Evolutionary conservation across 2,888 invertebrate species (phyloP).

Genomic region (Malthinus seriepunctatus): DNA sequence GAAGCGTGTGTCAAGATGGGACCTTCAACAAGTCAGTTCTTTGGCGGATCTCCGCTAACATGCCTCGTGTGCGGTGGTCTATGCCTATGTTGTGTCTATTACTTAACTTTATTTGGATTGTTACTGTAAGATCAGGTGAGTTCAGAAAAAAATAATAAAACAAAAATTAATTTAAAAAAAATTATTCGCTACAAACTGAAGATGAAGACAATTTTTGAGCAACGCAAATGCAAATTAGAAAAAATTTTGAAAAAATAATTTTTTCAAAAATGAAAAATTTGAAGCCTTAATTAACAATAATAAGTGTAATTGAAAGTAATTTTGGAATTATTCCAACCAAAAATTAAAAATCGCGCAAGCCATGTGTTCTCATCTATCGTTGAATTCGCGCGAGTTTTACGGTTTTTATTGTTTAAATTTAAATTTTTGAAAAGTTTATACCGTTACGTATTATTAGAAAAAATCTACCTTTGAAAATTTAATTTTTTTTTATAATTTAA

Average conservation of each 20-base stretch:
- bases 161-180: neutral
- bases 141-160: conserved; percentile 1
- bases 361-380: neutral
- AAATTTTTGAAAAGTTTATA: too few species aligned
- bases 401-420: too few species aligned
- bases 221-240: too few species aligned
- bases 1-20: conserved; percentile 45
- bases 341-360: neutral
- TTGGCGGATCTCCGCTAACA: conserved; percentile 49
- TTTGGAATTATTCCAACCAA: neutral
- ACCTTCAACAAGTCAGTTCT: conserved; percentile 49
- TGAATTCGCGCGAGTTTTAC: neutral
- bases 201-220: too few species aligned
- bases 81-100: conserved; percentile 39
- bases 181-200: too few species aligned
- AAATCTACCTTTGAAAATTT: too few species aligned
- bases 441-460: too few species aligned
- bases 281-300: too few species aligned
- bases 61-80: conserved; percentile 47
- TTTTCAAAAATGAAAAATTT: too few species aligned
- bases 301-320: too few species aligned
- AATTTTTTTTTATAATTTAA: too few species aligned
- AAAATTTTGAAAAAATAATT: too few species aligned
- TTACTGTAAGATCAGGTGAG: conserved; percentile 39
- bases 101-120: conserved; percentile 38